phyloP scores from a whole-genome alignment of 2,113 vertebrate genomes.

The Malurus melanocephalus region DNA sequence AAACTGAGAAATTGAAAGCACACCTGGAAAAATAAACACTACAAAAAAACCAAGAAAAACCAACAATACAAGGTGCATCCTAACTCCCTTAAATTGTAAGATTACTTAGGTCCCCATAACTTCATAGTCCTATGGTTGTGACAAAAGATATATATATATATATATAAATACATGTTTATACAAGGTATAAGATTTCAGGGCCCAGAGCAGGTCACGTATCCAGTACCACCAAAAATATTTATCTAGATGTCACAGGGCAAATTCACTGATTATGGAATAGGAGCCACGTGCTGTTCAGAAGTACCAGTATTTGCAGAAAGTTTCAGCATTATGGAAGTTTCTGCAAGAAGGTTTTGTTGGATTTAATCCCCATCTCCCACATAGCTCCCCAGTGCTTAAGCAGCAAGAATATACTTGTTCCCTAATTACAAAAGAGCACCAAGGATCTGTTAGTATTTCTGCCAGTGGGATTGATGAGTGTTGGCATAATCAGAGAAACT shows the following conservation, averaged over 20 bases:
- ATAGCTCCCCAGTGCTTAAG: background rate
- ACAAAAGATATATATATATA: rapidly evolving
- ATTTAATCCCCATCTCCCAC: slow-evolving; percentile 1
- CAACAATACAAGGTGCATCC: background rate
- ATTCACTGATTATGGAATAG: background rate
- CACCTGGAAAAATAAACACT: rapidly evolving
- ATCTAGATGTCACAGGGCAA: background rate
- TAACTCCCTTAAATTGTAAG: background rate
- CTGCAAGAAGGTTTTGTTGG: background rate
- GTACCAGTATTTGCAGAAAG: background rate
- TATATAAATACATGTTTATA: background rate
- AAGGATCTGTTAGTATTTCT: background rate
- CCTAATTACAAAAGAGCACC: slow-evolving; percentile 18
- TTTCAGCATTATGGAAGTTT: background rate
- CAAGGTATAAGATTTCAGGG: background rate
- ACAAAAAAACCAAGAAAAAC: background rate
- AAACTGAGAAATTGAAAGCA: background rate
- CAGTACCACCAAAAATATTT: background rate
- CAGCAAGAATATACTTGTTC: slow-evolving; percentile 5
- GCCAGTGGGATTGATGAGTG: background rate
- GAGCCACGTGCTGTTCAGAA: background rate
- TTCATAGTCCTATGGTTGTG: background rate
- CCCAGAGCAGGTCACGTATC: background rate
- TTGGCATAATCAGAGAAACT: slow-evolving; percentile 4
- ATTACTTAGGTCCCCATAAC: background rate